These are phyloP conservation scores for Uloborus plumipes DNA, from an alignment of 2,888 invertebrate species.

Conservation along the genomic window DNA sequence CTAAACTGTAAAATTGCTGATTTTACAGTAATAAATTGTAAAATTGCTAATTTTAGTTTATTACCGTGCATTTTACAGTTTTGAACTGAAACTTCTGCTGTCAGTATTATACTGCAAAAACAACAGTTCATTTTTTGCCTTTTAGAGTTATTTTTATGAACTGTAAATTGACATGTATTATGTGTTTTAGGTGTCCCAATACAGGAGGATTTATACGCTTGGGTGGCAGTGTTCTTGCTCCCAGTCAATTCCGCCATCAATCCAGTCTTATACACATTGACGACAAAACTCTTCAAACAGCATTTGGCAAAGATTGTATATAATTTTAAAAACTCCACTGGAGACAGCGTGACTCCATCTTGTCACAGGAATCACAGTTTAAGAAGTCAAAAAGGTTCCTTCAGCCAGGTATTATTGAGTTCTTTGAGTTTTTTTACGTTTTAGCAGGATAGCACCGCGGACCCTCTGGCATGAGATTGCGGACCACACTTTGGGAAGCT, in stretches of 20 bases:
- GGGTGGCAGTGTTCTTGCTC: constrained; percentile 77
- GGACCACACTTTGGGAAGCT: too few relatives aligned
- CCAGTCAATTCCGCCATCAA: constrained; percentile 78
- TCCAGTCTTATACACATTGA: constrained; percentile 77
- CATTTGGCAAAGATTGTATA: constrained; percentile 69
- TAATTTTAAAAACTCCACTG: constrained; percentile 46
- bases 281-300: constrained; percentile 77
- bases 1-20: too few relatives aligned
- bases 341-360: constrained; percentile 48
- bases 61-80: too few relatives aligned
- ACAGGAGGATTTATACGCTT: constrained; percentile 76
- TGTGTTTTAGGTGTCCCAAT: constrained; percentile 74
- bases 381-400: constrained; percentile 47
- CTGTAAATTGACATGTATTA: not conserved
- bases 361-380: constrained; percentile 50
- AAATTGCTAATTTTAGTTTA: too few relatives aligned
- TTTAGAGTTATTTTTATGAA: too few relatives aligned
- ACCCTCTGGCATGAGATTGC: too few relatives aligned
- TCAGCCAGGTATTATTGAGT: constrained; percentile 18
- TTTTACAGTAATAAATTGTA: too few relatives aligned
- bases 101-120: too few relatives aligned
- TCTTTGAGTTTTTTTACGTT: too few relatives aligned
- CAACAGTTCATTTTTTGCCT: too few relatives aligned
- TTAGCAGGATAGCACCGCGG: too few relatives aligned
- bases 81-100: too few relatives aligned